Conservation (phyloP, 2,888 invertebrate species). For the Plusia festucae region DNA sequence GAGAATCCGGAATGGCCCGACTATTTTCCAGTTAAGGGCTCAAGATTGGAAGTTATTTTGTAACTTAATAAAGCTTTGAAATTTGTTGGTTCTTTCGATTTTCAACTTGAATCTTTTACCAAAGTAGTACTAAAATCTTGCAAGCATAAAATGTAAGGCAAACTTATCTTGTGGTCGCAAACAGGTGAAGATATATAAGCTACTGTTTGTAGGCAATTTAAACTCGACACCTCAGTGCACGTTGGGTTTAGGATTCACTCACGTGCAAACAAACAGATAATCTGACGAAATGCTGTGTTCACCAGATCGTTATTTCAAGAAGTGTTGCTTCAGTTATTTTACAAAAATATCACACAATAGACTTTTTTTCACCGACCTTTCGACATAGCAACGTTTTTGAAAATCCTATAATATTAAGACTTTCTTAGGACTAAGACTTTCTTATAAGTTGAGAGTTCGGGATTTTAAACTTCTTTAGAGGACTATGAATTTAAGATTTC, state of each 20-base stretch:
- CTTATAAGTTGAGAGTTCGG: no score
- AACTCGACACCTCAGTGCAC: slow-evolving; percentile 37
- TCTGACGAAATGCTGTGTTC: slow-evolving; percentile 39
- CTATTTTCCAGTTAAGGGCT: slow-evolving; percentile 48
- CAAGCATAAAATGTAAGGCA: neutral
- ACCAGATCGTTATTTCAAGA: slow-evolving; percentile 12
- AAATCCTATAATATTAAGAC: no score
- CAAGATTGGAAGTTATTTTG: slow-evolving; percentile 65
- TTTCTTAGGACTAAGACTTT: no score
- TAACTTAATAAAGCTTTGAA: slow-evolving; percentile 37
- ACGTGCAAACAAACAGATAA: slow-evolving; percentile 46
- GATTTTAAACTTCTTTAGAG: no score
- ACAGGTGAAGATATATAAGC: neutral
- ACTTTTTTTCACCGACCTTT: no score
- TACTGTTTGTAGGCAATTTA: slow-evolving; percentile 20
- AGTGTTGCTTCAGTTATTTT: slow-evolving; percentile 9
- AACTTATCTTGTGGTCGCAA: neutral
- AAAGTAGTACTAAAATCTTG: neutral
- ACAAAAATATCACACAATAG: neutral
- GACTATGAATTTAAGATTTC: no score
- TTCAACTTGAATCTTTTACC: neutral
- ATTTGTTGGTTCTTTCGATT: neutral
- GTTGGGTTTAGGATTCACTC: slow-evolving; percentile 35
- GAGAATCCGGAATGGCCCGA: slow-evolving; percentile 51
- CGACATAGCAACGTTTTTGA: no score